Percentiles rank a stretch among this genome's conserved stretches.
These are phyloP conservation scores for Stomatorhinus walkeri DNA, from an alignment of 2,797 vertebrate species.

Conservation along the genomic window DNA sequence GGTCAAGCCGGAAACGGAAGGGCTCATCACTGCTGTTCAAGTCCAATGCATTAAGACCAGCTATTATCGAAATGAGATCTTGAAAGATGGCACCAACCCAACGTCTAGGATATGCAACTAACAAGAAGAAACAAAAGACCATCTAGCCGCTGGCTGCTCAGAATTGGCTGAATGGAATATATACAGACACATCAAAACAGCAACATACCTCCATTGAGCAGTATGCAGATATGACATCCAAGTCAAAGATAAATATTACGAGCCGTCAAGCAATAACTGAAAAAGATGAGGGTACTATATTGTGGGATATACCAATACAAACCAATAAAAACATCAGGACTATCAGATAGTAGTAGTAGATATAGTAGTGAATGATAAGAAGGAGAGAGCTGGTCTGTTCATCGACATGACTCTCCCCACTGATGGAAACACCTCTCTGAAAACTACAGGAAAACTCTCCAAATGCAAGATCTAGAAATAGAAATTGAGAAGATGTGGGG, in stretches of 20 bases:
- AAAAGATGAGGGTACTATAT: too few species aligned
- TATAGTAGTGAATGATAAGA: too few species aligned
- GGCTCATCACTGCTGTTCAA: not conserved
- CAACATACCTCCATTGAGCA: not conserved
- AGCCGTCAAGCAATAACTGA: too few species aligned
- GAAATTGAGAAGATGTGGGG: too few species aligned
- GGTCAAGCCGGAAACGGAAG: not conserved
- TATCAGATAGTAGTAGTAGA: too few species aligned
- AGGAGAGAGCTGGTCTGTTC: too few species aligned
- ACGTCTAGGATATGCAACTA: not conserved
- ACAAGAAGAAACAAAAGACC: not conserved
- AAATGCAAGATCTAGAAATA: too few species aligned
- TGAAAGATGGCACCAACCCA: not conserved
- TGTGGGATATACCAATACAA: too few species aligned
- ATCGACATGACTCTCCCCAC: too few species aligned
- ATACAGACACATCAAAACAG: not conserved
- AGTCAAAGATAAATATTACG: not conserved
- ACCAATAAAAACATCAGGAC: too few species aligned
- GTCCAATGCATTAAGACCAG: not conserved
- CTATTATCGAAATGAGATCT: not conserved
- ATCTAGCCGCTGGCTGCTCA: not conserved
- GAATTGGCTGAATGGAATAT: not conserved
- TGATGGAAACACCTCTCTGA: too few species aligned
- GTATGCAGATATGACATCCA: not conserved
- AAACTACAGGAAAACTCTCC: too few species aligned